Conservation (phyloP, 2,797 vertebrate genomes). For the Chaetodon trifasciatus region DNA sequence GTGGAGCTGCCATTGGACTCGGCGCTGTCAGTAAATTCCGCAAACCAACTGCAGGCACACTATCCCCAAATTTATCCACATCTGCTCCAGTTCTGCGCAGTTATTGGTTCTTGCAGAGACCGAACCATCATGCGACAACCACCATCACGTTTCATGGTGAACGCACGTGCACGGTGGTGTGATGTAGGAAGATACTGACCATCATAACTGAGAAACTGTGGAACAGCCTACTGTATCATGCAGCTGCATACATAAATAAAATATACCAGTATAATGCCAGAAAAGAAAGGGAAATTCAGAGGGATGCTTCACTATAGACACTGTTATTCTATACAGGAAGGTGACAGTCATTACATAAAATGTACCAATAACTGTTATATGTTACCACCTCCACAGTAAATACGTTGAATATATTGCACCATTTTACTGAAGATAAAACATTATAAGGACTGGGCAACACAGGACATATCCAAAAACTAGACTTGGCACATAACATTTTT, state of each 20-base stretch:
- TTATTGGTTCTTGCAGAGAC: constrained; percentile 60
- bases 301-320: not conserved
- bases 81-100: constrained; percentile 2
- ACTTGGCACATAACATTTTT: not conserved
- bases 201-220: not conserved
- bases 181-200: constrained; percentile 35
- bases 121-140: constrained; percentile 65
- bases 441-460: not conserved
- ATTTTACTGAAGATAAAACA: not conserved
- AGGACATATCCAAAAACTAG: not conserved
- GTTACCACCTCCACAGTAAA: not conserved
- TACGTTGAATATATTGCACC: not conserved
- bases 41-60: constrained; percentile 48
- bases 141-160: constrained; percentile 47
- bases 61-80: constrained; percentile 25
- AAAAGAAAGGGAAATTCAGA: not conserved
- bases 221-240: not conserved
- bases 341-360: not conserved
- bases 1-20: constrained; percentile 40
- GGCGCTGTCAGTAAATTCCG: constrained; percentile 55
- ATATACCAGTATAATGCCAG: not conserved
- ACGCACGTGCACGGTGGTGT: constrained; percentile 65
- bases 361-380: not conserved
- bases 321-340: not conserved
- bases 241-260: not conserved